These are phyloP conservation scores for Podilymbus podiceps DNA, from an alignment of 2,113 vertebrate species.

Conservation along the genomic window DNA sequence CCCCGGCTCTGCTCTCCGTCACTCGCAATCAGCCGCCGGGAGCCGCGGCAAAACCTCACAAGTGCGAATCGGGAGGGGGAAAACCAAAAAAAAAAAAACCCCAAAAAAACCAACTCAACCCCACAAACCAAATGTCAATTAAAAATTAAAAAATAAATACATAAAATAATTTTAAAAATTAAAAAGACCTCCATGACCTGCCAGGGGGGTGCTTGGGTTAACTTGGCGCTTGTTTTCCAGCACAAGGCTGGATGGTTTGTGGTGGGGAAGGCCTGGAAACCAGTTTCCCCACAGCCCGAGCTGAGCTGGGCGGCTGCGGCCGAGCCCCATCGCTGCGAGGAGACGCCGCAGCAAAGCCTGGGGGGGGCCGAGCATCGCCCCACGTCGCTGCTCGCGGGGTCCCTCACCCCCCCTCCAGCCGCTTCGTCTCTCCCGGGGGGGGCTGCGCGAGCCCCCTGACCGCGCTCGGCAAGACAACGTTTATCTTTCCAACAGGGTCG, in stretches of 20 bases:
- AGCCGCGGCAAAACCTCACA: background rate
- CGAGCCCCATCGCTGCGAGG: background rate
- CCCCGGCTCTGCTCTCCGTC: background rate
- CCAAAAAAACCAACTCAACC: no score
- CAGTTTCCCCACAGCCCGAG: rapidly evolving
- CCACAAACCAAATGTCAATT: no score
- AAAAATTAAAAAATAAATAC: background rate
- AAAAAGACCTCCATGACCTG: background rate
- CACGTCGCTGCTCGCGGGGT: rapidly evolving
- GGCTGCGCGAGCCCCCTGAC: rapidly evolving
- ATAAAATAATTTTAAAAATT: no score
- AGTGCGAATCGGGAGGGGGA: background rate
- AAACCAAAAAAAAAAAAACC: no score
- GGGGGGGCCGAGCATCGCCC: background rate
- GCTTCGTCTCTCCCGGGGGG: rapidly evolving
- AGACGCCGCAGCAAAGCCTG: background rate
- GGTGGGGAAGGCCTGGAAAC: background rate
- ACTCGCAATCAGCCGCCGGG: background rate
- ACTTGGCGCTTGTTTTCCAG: background rate
- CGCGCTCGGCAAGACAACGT: rapidly evolving
- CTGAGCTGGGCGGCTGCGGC: background rate
- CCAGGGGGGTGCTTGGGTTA: no score
- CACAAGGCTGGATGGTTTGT: rapidly evolving
- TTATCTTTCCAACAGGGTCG: background rate
- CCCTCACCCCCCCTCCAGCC: background rate